Conservation (phyloP, 2,113 vertebrate genomes). For the Smithornis capensis region DNA sequence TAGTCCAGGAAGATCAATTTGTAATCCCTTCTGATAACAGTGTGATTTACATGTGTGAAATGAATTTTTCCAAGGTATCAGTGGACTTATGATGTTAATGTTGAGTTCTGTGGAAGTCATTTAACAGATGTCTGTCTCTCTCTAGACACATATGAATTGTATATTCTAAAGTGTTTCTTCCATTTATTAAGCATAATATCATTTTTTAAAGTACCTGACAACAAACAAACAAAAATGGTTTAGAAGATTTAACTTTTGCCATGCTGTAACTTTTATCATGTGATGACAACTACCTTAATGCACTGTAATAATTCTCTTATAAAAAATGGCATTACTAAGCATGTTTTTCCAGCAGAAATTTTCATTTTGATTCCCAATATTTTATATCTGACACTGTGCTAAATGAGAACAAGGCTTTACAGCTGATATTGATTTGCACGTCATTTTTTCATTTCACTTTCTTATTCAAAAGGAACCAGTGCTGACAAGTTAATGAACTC, state of each 20-base stretch:
- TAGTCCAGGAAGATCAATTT: neutral
- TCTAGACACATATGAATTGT: neutral
- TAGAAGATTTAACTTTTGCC: neutral
- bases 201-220: neutral
- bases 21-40: neutral
- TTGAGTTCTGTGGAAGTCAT: neutral
- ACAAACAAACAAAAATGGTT: neutral
- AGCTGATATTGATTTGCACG: constrained; percentile 45
- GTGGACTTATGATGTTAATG: neutral
- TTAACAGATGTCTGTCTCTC: neutral
- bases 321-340: neutral
- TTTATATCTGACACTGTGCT: constrained; percentile 16
- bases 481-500: constrained; percentile 75
- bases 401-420: constrained; percentile 24
- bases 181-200: neutral
- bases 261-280: neutral
- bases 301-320: neutral
- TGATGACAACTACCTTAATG: neutral
- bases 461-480: constrained; percentile 46
- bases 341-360: neutral
- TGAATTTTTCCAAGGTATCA: neutral
- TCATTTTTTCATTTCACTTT: constrained; percentile 50
- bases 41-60: neutral
- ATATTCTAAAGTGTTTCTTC: neutral
- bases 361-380: neutral